Evolutionary conservation across 1,140 invertebrate genomes (phyloP).

Genomic region (Lucilia sericata): DNA sequence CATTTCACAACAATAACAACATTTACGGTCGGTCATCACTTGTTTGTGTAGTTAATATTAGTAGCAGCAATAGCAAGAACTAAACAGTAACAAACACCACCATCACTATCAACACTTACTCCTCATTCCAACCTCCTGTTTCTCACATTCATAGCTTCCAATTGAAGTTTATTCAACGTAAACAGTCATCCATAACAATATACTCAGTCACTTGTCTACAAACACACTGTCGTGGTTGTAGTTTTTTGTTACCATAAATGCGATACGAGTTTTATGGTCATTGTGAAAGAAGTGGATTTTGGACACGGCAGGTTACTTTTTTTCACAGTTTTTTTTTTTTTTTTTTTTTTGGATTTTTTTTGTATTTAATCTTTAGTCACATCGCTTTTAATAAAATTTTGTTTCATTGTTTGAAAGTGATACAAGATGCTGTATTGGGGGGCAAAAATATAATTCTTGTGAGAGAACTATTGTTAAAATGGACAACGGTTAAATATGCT

Average conservation of each 20-base stretch:
- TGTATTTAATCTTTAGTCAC: neutral
- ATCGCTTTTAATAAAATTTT: conserved; percentile 1
- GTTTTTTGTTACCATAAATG: neutral
- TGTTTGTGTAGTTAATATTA: neutral
- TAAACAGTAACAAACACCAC: neutral
- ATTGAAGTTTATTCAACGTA: neutral
- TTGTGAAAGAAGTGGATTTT: neutral
- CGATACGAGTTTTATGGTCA: neutral
- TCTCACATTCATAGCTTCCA: neutral
- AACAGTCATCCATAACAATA: conserved; percentile 11
- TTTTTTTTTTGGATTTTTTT: neutral
- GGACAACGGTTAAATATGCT: no score
- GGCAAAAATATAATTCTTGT: no score
- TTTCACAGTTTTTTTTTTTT: neutral
- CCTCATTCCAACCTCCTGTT: neutral
- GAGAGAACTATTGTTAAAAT: no score
- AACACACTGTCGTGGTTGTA: neutral
- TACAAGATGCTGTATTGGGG: neutral
- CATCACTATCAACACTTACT: neutral
- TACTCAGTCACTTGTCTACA: neutral
- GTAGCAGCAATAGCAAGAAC: neutral
- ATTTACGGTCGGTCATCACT: neutral
- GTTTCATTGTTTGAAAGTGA: neutral
- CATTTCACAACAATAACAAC: neutral
- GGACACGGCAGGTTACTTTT: neutral